Percentiles rank a stretch among this genome's conserved stretches.
Conservation (phyloP, 2,888 invertebrate genomes). For the Endotricha flammealis region DNA sequence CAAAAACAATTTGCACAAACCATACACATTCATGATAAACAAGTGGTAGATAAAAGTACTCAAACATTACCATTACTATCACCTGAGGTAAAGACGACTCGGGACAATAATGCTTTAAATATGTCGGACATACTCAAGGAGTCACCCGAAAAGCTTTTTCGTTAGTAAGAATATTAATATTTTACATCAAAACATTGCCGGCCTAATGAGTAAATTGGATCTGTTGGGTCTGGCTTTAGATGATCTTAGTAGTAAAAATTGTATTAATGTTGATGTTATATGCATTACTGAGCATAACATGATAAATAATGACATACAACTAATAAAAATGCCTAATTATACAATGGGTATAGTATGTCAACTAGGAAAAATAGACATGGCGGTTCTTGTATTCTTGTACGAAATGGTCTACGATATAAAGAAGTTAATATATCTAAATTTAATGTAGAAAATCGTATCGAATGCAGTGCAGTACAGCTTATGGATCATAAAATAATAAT, state of each 20-base stretch:
- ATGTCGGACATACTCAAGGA: not conserved
- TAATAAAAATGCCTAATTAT: constrained; percentile 1
- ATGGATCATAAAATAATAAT: constrained; percentile 3
- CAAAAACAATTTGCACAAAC: constrained; percentile 1
- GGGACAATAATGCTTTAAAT: too few relatives aligned
- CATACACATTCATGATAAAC: not conserved
- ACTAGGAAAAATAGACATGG: constrained; percentile 1
- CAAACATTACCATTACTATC: not conserved
- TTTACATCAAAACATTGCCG: constrained; percentile 7
- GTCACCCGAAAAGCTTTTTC: constrained; percentile 3
- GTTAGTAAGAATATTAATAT: not conserved
- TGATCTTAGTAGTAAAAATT: not conserved
- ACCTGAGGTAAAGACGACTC: too few relatives aligned
- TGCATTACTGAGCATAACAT: constrained; percentile 9
- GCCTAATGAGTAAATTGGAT: constrained; percentile 1
- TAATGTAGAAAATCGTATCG: not conserved
- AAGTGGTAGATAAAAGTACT: not conserved
- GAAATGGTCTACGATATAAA: not conserved
- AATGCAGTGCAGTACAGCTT: constrained; percentile 4
- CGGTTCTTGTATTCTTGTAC: constrained; percentile 6
- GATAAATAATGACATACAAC: not conserved
- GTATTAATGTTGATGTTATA: not conserved
- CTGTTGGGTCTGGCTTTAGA: not conserved
- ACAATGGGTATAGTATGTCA: not conserved
- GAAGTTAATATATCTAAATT: not conserved